Base-by-base conservation (phyloP, 2,113 vertebrate genomes). In the Tyto alba region DNA sequence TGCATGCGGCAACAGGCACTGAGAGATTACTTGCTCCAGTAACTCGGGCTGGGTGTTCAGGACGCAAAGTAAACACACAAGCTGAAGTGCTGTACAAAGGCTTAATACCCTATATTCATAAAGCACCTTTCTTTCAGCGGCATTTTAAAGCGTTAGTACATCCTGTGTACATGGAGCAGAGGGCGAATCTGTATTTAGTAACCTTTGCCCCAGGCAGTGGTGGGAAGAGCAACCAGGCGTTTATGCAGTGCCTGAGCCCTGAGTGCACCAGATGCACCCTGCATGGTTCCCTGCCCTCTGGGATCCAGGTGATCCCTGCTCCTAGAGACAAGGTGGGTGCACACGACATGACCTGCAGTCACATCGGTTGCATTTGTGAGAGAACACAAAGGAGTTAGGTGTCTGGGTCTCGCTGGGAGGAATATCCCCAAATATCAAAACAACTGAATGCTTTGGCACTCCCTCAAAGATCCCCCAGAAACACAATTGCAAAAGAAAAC, bases 21-120 rank as follows among this genome's bases (percentile, higher is more conserved):
- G 7, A 29, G 69, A 96, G 93, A 96, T 97, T 96, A 93, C 82
- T 85, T 83, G 95, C 95, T 97, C 88, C 94, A 73, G 77, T 95
- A 91, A 95, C 47, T 96, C 4, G 6, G 95, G 85, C 77, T 97
- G 83, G 85, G 81, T 94, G 71, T 81, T 95, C 76, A 71, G 92
- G 64, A 96, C 91, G 41, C 67, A 96, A 88, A 96, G 88, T 89
- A 97, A 97, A 97, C 60, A 96, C 7, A 7, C 0, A 7, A 80
- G 36, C 36, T 3, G 2, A 62, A 36, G 74, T 41, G 62, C 77
- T 93, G 56, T 64, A 92, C 91, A 91, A 92, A 94, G 77, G 53
- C 64, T 81, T 95, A 95, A 89, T 89, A 79, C 52, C 50, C 38
- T 89, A 36, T 72, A 68, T 72, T 80, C 88, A 92, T 76, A 94